Conservation (phyloP, 2,797 vertebrate genomes). For the Arrhamphus sclerolepis region DNA sequence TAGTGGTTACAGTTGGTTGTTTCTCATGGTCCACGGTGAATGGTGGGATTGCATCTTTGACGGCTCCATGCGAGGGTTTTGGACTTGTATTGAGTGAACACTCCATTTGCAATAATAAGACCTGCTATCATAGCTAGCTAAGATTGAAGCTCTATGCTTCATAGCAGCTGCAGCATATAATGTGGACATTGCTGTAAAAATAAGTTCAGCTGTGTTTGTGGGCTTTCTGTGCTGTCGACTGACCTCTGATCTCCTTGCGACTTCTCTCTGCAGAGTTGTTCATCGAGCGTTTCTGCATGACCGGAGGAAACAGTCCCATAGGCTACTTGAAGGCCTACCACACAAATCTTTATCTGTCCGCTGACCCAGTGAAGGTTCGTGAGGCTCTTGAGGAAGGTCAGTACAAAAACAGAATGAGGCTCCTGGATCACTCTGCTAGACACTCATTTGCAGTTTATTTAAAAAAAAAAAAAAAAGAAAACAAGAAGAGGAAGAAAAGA, state of each 20-base stretch:
- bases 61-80: too few relatives aligned
- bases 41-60: not conserved
- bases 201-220: not conserved
- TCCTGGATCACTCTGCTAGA: not conserved
- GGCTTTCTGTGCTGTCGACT: not conserved
- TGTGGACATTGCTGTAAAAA: too few relatives aligned
- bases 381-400: conserved; percentile 94
- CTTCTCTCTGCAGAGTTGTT: conserved; percentile 82
- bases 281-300: conserved; percentile 97
- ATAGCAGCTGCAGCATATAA: too few relatives aligned
- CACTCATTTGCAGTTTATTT: too few relatives aligned
- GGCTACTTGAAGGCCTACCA: conserved; percentile 95
- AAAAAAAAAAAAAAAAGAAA: too few relatives aligned
- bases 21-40: conserved; percentile 28
- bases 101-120: too few relatives aligned
- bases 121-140: too few relatives aligned
- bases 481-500: too few relatives aligned
- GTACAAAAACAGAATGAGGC: conserved; percentile 15
- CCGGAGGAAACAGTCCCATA: conserved; percentile 93
- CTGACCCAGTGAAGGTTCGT: conserved; percentile 88
- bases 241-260: conserved; percentile 4
- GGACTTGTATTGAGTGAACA: too few relatives aligned
- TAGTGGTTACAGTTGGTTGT: conserved; percentile 1
- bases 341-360: conserved; percentile 95
- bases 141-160: too few relatives aligned